phyloP scores from a whole-genome alignment of 1,140 invertebrate genomes.

The Heliothis virescens region DNA sequence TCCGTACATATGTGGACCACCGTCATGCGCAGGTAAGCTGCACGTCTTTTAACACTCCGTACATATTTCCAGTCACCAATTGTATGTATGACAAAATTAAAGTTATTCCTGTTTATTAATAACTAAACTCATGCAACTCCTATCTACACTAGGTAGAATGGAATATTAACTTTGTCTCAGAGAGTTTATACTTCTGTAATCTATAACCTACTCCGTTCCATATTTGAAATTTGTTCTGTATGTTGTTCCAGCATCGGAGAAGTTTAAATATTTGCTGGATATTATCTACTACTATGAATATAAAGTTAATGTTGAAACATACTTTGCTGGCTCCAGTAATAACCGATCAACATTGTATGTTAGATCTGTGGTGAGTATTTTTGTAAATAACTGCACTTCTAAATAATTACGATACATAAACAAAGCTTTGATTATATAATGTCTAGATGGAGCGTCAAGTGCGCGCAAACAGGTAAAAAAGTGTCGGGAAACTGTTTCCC shows the following conservation, averaged over 20 bases:
- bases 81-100: too few relatives aligned
- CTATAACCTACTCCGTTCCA: constrained; percentile 20
- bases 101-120: too few relatives aligned
- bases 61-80: too few relatives aligned
- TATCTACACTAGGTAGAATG: too few relatives aligned
- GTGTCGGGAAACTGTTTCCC: too few relatives aligned
- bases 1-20: constrained; percentile 89
- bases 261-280: constrained; percentile 88
- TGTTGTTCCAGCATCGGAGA: constrained; percentile 83
- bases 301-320: constrained; percentile 87
- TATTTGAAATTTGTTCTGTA: not conserved
- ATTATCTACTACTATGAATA: constrained; percentile 89
- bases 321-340: constrained; percentile 89
- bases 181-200: not conserved
- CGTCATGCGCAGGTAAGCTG: constrained; percentile 87
- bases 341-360: constrained; percentile 89
- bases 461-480: too few relatives aligned
- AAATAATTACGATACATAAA: too few relatives aligned
- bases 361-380: constrained; percentile 81
- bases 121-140: too few relatives aligned
- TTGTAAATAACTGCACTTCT: too few relatives aligned
- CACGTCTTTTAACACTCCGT: constrained; percentile 28
- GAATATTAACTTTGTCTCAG: not conserved
- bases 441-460: too few relatives aligned
- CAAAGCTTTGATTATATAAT: too few relatives aligned